Conservation (phyloP, 1,140 invertebrate genomes). For the Ladona fulva region DNA sequence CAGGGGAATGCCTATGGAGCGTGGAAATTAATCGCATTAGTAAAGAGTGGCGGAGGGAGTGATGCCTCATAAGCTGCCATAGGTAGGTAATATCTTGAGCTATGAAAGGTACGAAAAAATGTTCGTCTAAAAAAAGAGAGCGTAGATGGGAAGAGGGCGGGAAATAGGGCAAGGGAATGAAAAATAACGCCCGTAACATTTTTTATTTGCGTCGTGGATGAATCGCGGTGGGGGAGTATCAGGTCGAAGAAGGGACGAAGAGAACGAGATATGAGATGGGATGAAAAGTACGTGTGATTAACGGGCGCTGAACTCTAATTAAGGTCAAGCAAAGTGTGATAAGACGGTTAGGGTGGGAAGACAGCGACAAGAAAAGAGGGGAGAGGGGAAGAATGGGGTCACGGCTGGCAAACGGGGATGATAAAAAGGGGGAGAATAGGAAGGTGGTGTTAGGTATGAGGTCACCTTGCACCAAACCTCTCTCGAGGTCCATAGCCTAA, state of each 20-base stretch:
- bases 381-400: neutral
- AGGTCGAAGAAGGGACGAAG: neutral
- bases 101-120: neutral
- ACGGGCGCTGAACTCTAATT: neutral
- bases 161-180: too few relatives aligned
- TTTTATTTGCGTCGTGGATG: neutral
- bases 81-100: too few relatives aligned
- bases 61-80: too few relatives aligned
- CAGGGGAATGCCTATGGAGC: too few relatives aligned
- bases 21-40: too few relatives aligned
- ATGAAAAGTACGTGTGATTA: neutral
- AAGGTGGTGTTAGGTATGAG: neutral
- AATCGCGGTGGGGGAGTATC: neutral
- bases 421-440: too few relatives aligned
- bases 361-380: neutral
- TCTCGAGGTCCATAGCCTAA: too few relatives aligned
- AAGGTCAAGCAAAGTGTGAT: slow-evolving; percentile 9
- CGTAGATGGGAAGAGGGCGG: too few relatives aligned
- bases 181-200: neutral
- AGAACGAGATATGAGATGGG: neutral
- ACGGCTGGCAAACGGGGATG: too few relatives aligned
- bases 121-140: neutral
- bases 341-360: neutral
- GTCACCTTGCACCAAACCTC: too few relatives aligned
- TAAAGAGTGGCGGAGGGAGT: too few relatives aligned